phyloP scores from a whole-genome alignment of 2,113 vertebrate genomes.

The Gadus macrocephalus region DNA sequence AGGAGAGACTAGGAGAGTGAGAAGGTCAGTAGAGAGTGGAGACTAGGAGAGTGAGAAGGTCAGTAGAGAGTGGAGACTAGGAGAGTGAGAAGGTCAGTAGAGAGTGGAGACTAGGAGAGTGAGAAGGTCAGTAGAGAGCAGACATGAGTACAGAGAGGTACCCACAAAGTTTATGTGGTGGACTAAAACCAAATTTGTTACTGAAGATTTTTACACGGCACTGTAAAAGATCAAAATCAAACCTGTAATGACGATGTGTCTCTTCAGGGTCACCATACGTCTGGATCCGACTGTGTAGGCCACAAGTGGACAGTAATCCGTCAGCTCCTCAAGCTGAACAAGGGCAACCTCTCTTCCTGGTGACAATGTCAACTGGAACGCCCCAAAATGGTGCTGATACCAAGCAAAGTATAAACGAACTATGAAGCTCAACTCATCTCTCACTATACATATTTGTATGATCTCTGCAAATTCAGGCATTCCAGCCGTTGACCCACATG shows the following conservation, averaged over 20 bases:
- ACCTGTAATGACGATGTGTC: neutral
- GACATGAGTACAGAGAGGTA: too few relatives aligned
- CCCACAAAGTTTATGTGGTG: too few relatives aligned
- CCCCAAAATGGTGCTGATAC: slow-evolving; percentile 35
- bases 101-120: too few relatives aligned
- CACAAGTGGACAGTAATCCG: slow-evolving; percentile 25
- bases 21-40: too few relatives aligned
- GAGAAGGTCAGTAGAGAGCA: too few relatives aligned
- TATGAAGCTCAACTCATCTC: slow-evolving; percentile 28
- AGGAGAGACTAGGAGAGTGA: too few relatives aligned
- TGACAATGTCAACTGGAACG: slow-evolving; percentile 23
- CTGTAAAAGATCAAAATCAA: too few relatives aligned
- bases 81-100: too few relatives aligned
- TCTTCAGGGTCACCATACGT: slow-evolving; percentile 19
- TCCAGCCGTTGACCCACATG: slow-evolving; percentile 34
- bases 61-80: too few relatives aligned
- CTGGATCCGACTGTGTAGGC: slow-evolving; percentile 29
- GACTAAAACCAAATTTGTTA: too few relatives aligned
- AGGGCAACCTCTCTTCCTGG: slow-evolving; percentile 29
- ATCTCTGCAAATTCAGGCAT: neutral
- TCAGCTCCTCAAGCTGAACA: slow-evolving; percentile 20
- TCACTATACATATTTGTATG: slow-evolving; percentile 33
- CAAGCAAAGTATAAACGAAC: slow-evolving; percentile 27
- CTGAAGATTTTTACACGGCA: too few relatives aligned
- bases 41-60: too few relatives aligned